Evolutionary conservation across 2,888 invertebrate species (phyloP), one percentile per base, ranked within the genome.

Genomic region (Galerucella calmariensis): DNA sequence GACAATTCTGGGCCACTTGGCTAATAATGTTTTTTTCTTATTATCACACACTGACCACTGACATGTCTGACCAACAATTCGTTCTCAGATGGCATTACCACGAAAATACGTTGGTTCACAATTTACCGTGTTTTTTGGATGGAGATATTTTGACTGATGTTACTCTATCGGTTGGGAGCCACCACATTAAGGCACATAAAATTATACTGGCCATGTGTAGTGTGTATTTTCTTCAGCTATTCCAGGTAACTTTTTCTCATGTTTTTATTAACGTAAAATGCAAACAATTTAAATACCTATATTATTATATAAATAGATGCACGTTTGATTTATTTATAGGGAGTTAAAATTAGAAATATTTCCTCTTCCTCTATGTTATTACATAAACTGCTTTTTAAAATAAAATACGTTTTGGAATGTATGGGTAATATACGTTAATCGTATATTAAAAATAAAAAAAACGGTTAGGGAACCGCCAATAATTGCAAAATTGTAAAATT

Each of bases 181-280:
- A 94, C 76, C 92, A 93, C n/a, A 89, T 97, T 79, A 93, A 93
- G 82, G 97, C 96, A 1, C 97, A 97, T 87, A 92, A 93, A 83
- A 92, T 97, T 69, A 94, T 97, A 68, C 89, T 97, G 73, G 96
- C 96, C 41, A 95, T 96, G 78, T 96, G 97, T 88, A 96, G 96
- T 88, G 93, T 94, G 80, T 97, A 97, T 88, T 97, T 97, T 87
- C 93, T 95, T 82, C 95, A 95, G 84, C 89, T 96, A 77, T 96
- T 96, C 89, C 94, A 94, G 92, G 94, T 94, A 87, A 81, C 81
- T 46, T 67, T 67, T 24, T n/a, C 41, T 87, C 53, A 83, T 85
- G 66, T 63, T 82, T 65, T 88, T 88, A 81, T 87, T 24, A 12
- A 51, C n/a, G 16, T 24, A 48, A 69, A 62, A 35, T 65, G 87